These are phyloP conservation scores for Anarhynchus alexandrinus DNA, from an alignment of 2,113 vertebrate species.

Conservation along the genomic window DNA sequence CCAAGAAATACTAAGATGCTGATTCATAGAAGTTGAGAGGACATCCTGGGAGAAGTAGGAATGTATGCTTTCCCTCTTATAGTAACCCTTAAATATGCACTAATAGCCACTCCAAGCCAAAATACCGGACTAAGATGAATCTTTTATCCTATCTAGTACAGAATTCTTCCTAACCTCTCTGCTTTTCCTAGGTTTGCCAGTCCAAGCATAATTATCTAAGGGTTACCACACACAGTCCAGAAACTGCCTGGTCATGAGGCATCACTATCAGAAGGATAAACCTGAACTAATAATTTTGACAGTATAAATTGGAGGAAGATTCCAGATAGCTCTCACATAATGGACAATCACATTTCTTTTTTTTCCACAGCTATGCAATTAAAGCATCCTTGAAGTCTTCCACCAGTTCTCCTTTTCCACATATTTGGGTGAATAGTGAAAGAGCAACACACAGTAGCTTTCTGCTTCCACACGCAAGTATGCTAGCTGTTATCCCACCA, in stretches of 20 bases:
- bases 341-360: not conserved
- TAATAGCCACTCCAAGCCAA: not conserved
- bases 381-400: not conserved
- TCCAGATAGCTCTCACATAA: not conserved
- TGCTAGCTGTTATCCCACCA: not conserved
- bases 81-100: not conserved
- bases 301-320: not conserved
- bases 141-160: not conserved
- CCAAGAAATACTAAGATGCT: not conserved
- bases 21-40: not conserved
- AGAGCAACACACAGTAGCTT: not conserved
- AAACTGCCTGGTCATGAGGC: not conserved
- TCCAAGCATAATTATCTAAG: not conserved
- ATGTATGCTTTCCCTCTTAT: not conserved
- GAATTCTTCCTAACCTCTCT: not conserved
- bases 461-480: not conserved
- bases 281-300: not conserved
- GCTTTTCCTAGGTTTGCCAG: not conserved
- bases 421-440: not conserved
- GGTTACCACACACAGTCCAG: not conserved
- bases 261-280: not conserved
- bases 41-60: not conserved
- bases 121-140: not conserved
- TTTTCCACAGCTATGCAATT: not conserved
- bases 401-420: not conserved